These are phyloP conservation scores for Xylophagus ater DNA, from an alignment of 2,888 invertebrate species.

Conservation along the genomic window DNA sequence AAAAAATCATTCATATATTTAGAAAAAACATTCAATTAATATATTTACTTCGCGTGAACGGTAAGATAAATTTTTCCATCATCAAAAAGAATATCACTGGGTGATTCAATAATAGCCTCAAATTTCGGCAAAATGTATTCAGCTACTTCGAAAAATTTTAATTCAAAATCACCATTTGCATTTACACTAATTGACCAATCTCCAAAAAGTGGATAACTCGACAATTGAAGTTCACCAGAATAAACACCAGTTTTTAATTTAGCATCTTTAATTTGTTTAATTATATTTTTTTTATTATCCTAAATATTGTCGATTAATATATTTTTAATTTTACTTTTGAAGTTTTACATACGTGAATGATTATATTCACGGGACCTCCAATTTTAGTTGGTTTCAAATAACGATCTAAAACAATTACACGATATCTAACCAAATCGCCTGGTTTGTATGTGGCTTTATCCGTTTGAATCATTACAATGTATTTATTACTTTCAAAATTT, in stretches of 20 bases:
- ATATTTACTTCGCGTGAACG: conserved; percentile 67
- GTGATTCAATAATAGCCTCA: conserved; percentile 72
- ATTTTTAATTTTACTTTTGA: not conserved
- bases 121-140: conserved; percentile 92
- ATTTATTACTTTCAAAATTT: conserved; percentile 64
- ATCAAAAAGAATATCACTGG: conserved; percentile 68
- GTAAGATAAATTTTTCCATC: conserved; percentile 66
- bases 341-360: conserved; percentile 42
- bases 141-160: conserved; percentile 53
- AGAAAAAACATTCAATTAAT: too few relatives aligned
- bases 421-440: conserved; percentile 67
- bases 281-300: conserved; percentile 67
- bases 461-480: conserved; percentile 79
- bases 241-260: conserved; percentile 62
- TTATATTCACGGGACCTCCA: conserved; percentile 47
- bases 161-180: conserved; percentile 43
- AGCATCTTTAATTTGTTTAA: conserved; percentile 66
- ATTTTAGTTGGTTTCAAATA: conserved; percentile 54
- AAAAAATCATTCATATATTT: too few relatives aligned
- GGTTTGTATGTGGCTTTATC: conserved; percentile 89
- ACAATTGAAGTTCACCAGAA: conserved; percentile 61
- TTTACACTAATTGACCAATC: conserved; percentile 72
- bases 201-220: conserved; percentile 74
- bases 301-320: conserved; percentile 25
- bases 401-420: conserved; percentile 43